Percentiles rank a stretch among this genome's conserved stretches.
Conservation (phyloP, 1,140 invertebrate species). For the Eueides isabella region DNA sequence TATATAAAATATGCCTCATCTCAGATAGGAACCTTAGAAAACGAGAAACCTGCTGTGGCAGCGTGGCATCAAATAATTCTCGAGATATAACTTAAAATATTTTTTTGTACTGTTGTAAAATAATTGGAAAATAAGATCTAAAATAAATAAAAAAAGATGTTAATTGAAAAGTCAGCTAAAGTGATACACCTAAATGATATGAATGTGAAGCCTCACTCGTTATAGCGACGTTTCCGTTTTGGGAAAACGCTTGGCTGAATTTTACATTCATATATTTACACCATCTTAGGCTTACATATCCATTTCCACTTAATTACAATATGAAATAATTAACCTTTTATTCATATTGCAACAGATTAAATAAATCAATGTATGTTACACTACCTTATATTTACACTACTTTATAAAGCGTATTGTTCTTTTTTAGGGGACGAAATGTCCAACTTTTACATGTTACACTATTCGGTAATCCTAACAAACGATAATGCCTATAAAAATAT, state of each 20-base stretch:
- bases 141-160: no score
- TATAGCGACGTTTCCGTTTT: neutral
- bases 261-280: neutral
- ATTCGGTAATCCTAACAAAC: neutral
- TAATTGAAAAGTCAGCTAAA: no score
- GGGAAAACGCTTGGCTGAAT: no score
- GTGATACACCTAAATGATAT: neutral
- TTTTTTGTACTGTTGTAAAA: no score
- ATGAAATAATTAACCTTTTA: neutral
- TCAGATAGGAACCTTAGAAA: no score
- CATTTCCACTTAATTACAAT: neutral
- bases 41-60: no score
- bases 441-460: neutral
- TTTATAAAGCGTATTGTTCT: constrained; percentile 1
- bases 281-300: neutral
- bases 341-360: neutral
- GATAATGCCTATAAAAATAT: neutral
- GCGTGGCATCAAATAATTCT: no score
- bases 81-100: no score
- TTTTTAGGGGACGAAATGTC: neutral
- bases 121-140: no score
- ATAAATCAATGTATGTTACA: no score
- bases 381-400: neutral
- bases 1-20: no score
- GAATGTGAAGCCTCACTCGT: neutral